Conservation (phyloP, 2,888 invertebrate species). For the Ophioninae sp. region DNA sequence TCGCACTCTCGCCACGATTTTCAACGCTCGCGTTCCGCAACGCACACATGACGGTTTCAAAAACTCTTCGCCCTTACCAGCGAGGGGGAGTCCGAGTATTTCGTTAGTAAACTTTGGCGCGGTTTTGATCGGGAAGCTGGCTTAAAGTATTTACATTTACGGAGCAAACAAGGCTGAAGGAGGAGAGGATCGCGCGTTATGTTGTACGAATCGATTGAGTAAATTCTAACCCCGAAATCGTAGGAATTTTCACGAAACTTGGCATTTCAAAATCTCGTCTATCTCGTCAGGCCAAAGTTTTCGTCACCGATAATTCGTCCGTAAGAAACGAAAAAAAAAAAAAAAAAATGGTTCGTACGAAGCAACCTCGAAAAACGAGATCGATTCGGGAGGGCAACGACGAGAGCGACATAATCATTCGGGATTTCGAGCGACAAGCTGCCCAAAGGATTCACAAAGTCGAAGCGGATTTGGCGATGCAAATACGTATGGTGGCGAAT, state of each 20-base stretch:
- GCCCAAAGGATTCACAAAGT: slow-evolving; percentile 65
- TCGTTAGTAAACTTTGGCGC: slow-evolving; percentile 6
- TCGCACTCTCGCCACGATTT: background rate
- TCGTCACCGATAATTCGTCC: background rate
- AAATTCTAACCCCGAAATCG: background rate
- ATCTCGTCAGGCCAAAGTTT: background rate
- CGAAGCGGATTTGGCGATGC: slow-evolving; percentile 67
- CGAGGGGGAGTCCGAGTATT: slow-evolving; percentile 4
- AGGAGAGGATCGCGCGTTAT: background rate
- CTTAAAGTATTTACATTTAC: background rate
- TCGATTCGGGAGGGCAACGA: slow-evolving; percentile 57
- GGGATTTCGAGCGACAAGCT: slow-evolving; percentile 71
- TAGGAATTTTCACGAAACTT: background rate
- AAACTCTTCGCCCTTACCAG: slow-evolving; percentile 7
- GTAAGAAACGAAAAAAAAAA: background rate
- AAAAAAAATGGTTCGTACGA: slow-evolving; percentile 75
- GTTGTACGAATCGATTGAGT: background rate
- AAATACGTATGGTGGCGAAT: slow-evolving; percentile 65
- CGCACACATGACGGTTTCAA: slow-evolving; percentile 23
- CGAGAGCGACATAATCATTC: slow-evolving; percentile 67
- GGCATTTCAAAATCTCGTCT: background rate
- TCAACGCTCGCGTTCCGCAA: background rate
- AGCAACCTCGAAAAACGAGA: slow-evolving; percentile 68
- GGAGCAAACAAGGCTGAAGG: background rate
- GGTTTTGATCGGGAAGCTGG: background rate